Percentiles rank a stretch among this genome's conserved stretches.
phyloP scores from a whole-genome alignment of 2,113 vertebrate genomes.

The Thomomys bottae region DNA sequence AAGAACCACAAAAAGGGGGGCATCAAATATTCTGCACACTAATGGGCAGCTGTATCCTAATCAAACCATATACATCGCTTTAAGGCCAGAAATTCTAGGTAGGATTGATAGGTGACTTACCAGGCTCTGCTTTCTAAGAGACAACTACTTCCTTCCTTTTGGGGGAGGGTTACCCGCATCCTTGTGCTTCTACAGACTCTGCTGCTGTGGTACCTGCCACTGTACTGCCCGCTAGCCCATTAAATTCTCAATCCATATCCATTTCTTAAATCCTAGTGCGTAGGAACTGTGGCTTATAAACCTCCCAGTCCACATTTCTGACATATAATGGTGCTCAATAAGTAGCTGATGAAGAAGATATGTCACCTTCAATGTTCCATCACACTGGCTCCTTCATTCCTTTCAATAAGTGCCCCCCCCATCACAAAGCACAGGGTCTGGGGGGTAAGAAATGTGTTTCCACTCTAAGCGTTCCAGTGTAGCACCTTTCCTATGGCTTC shows the following conservation, averaged over 20 bases:
- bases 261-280: background rate
- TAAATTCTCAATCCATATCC: background rate
- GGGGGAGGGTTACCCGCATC: background rate
- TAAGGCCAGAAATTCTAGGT: background rate
- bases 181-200: background rate
- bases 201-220: background rate
- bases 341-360: background rate
- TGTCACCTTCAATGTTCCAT: background rate
- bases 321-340: background rate
- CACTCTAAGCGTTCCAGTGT: background rate
- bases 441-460: background rate
- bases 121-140: background rate
- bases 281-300: background rate
- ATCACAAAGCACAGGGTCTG: background rate
- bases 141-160: background rate
- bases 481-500: background rate
- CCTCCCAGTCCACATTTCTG: background rate
- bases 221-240: background rate
- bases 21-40: background rate
- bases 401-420: background rate
- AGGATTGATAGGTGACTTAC: background rate
- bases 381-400: background rate
- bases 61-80: background rate
- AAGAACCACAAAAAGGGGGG: too few relatives aligned
- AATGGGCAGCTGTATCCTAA: background rate